Base-by-base conservation (phyloP, 1,140 invertebrate species). In the Trinorchestia longiramus region DNA sequence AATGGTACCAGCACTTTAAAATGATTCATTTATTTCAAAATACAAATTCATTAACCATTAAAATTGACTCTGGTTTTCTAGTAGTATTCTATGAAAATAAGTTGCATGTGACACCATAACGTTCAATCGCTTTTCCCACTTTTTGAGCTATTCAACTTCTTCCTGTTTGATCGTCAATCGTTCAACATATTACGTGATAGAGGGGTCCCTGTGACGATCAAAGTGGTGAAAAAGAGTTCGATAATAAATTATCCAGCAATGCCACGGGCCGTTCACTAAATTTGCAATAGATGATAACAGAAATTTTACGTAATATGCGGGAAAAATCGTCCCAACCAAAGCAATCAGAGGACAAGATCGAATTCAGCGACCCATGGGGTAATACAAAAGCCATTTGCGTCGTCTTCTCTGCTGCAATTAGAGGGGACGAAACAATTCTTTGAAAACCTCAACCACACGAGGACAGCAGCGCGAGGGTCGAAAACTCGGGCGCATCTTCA, bases 381-480 rank as follows among this genome's bases (percentile, higher is more conserved):
- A 94, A 94, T 94, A 47, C 44, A 45, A 40, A 43, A n/a, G 62
- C 44, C 92, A 45, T 94, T 94, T 94, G 92, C 92, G 36, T 45
- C 44, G 92, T 94, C 92, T 94, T 40, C 43, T 43, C 44, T 45
- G 92, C 6, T 41, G 92, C 92, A 94, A 94, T 94, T 94, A 94
- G 92, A 45, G 92, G 92, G 92, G 90, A 94, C 44, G 43, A 43
- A 45, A 44, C 92, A 94, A 94, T 94, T 94, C 92, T 94, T 47
- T 45, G 92, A 23, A 41, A 90, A 4, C 88, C 23, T 90, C 36
- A 90, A 90, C 88, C 43, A 19, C 47, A 53, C 47, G 87, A n/a
- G 36, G 41, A 87, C 36, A 87, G 41, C 40, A 4, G 88, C 88
- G n/a, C 43, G 3, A 90, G 88, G 88, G 62, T 77, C 62, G 62